phyloP scores from a whole-genome alignment of 2,888 invertebrate species.

The Coleophora deauratella region DNA sequence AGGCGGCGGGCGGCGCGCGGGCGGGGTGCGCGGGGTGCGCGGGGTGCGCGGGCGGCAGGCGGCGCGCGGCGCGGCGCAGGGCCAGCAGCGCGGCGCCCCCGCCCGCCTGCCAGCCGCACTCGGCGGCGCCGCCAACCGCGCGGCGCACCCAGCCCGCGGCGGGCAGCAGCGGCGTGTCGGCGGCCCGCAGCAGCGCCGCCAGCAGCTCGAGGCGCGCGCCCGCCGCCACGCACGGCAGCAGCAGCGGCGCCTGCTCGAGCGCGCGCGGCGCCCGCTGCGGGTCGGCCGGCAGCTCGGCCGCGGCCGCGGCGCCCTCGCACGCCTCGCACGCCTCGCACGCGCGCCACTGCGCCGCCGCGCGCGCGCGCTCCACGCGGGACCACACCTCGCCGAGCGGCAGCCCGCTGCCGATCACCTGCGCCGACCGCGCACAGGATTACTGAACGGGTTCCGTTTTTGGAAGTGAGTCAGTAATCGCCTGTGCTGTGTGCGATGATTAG shows the following conservation, averaged over 20 bases:
- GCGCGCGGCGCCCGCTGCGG: constrained; percentile 77
- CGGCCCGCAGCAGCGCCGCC: constrained; percentile 67
- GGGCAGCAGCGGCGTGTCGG: constrained; percentile 32
- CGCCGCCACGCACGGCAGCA: constrained; percentile 77
- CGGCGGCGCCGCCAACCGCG: constrained; percentile 19
- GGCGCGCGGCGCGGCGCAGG: constrained; percentile 18
- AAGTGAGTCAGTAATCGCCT: no score
- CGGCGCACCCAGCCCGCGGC: constrained; percentile 15
- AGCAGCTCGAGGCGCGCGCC: constrained; percentile 76
- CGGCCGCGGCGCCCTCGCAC: constrained; percentile 77
- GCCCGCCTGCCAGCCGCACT: constrained; percentile 14
- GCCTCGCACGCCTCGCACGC: constrained; percentile 76
- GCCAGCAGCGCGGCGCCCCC: constrained; percentile 10
- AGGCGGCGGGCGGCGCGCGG: constrained; percentile 13
- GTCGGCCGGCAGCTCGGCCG: constrained; percentile 75
- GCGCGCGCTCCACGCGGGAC: constrained; percentile 82
- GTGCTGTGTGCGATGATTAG: no score
- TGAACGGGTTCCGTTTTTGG: no score
- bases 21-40: constrained; percentile 23
- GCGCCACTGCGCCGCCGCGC: constrained; percentile 82
- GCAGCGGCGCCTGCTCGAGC: constrained; percentile 80
- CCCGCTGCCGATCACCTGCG: constrained; percentile 56
- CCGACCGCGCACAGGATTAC: no score
- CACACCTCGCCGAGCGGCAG: constrained; percentile 83
- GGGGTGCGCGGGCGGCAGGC: constrained; percentile 22